Base-by-base conservation (phyloP, 2,797 vertebrate species). In the Sciurus carolinensis region DNA sequence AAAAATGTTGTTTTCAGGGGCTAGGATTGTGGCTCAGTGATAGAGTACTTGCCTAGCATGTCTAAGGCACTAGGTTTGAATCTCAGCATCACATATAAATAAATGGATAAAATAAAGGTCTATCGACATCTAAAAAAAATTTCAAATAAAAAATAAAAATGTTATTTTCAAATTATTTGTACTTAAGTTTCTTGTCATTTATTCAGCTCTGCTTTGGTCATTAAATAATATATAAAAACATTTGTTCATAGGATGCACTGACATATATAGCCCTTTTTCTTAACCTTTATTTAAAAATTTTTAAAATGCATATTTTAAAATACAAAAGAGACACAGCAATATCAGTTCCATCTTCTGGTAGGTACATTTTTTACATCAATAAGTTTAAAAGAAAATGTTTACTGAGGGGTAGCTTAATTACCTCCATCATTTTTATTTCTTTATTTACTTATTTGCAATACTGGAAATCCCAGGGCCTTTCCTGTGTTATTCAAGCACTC, bases 101-200 rank as follows among this genome's bases (percentile, higher is more conserved):
- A 47, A 47, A 47, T 47, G 44, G 7, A 47, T 47, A 47, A 47
- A 47, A 47, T 47, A 47, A 47, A 47, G 7, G 44, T 47, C 44
- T 47, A 47, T 47, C 44, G 44, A 47, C 44, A 47, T 7, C 44
- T 47, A 47, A 47, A 47, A 47, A 47, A 7, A 3, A 3, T 47
- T 47, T 47, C 5, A 39, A 39, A 39, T 39, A 39, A 39, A 39
- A 39, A 39, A 39, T 39, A 39, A 39, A 39, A 39, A 59, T 42
- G 2, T 59, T 52, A 66, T 80, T 95, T 95, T 75, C 84, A 95
- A 89, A 86, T 89, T 96, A 75, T 54, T 91, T 96, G 80, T 88
- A 72, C 12, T 59, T 33, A 20, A 47, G 47, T 75, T 77, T 28
- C 36, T 97, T 87, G 13, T 80, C 44, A 76, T 36, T 47, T 94